Percentiles rank a stretch among this genome's conserved stretches.
Evolutionary conservation across 2,888 invertebrate genomes (phyloP).

Genomic region (Cephus pygmeus): DNA sequence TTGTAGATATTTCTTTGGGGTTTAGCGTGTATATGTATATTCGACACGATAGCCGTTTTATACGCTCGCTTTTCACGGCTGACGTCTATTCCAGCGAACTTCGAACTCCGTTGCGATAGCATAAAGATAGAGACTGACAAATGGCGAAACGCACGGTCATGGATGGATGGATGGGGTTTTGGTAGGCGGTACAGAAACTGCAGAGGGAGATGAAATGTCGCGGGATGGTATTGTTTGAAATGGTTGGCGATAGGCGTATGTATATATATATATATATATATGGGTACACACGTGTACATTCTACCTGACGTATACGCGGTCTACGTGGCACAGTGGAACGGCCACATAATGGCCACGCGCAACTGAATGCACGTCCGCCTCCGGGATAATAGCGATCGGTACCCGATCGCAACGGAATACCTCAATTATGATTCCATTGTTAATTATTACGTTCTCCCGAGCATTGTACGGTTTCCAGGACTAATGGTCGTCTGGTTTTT

Average conservation of each 20-base stretch:
- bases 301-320: not conserved
- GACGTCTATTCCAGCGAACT: not conserved
- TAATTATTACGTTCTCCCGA: slow-evolving; percentile 43
- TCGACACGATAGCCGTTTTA: no score
- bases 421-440: slow-evolving; percentile 54
- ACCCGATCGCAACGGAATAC: slow-evolving; percentile 44
- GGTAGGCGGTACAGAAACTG: not conserved
- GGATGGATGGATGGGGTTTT: not conserved
- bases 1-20: no score
- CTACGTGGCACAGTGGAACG: not conserved
- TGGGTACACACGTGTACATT: no score
- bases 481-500: not conserved
- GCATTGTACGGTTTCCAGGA: not conserved
- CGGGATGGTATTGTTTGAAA: not conserved
- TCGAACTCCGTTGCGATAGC: not conserved
- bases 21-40: no score
- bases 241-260: not conserved
- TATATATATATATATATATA: no score
- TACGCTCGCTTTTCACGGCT: not conserved
- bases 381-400: slow-evolving; percentile 35
- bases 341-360: not conserved
- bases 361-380: slow-evolving; percentile 25
- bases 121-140: not conserved
- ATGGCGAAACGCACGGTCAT: not conserved
- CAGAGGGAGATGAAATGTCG: not conserved